Evolutionary conservation across 2,888 invertebrate genomes (phyloP), one percentile per base, ranked within the genome.

Genomic region (Metallyticus violacea): DNA sequence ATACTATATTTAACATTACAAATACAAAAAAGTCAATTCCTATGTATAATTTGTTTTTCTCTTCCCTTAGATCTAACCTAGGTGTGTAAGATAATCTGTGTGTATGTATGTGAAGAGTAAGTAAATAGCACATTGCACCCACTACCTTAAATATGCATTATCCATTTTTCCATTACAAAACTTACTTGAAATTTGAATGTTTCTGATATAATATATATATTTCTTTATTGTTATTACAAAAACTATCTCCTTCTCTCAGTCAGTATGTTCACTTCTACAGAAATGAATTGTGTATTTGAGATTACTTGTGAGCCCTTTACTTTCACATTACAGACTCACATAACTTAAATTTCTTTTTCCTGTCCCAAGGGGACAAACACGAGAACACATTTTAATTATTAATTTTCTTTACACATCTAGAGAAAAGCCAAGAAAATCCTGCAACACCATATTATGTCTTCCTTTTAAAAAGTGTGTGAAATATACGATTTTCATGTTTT

Each of bases 21-120:
- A 85, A 81, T 79, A 78, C 29, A 85, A 87, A 87, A 80, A 86
- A 77, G 77, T 87, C 87, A 87, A 87, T 86, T 87, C 86, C 82
- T 87, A 85, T 88, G 77, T 81, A 30, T 86, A 85, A 82, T 27
- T 82, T 82, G 40, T 62, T 26, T 27, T 86, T 87, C 85, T 87
- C 87, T 28, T 81, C 77, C 40, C 78, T 81, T 85, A 40, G 77
- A 83, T 87, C 87, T 85, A 84, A 84, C 81, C 82, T 87, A 29
- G 77, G 81, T 86, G 86, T 82, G 82, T 82, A 22, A 29, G 81
- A 15, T 22, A 28, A 22, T 29, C 15, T 29, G 25, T 81, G 79
- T 79, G 25, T 79, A 26, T 79, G 79, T 79, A 27, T 79, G 26
- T 79, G 79, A 25, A 26, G 30, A 30, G 81, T 29, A 81, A 22